These are phyloP conservation scores for Crocidura indochinensis DNA, from an alignment of 2,797 vertebrate species.

Conservation along the genomic window DNA sequence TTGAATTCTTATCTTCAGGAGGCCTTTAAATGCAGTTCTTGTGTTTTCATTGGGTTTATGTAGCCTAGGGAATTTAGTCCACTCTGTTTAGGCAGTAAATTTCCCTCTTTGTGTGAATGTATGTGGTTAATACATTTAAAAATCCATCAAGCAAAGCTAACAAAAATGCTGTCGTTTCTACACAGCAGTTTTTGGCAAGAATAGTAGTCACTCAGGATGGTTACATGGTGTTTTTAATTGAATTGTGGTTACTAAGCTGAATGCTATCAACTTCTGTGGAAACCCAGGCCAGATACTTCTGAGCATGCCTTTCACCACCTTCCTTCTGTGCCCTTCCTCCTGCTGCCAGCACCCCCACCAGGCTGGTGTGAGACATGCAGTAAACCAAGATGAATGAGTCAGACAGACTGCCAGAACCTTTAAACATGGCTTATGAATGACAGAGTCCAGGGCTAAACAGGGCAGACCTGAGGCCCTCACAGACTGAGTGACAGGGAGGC, in stretches of 20 bases:
- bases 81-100: slow-evolving; percentile 89
- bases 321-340: slow-evolving; percentile 45
- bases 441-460: slow-evolving; percentile 84
- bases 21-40: slow-evolving; percentile 89
- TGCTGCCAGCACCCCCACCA: slow-evolving; percentile 23
- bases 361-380: slow-evolving; percentile 35
- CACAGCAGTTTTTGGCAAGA: slow-evolving; percentile 86
- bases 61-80: slow-evolving; percentile 87
- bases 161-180: slow-evolving; percentile 84
- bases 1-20: slow-evolving; percentile 89
- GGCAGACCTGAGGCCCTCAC: slow-evolving; percentile 83
- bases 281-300: slow-evolving; percentile 82
- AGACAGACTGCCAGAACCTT: slow-evolving; percentile 68
- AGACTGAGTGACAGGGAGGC: slow-evolving; percentile 76
- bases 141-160: slow-evolving; percentile 84
- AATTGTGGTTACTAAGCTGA: slow-evolving; percentile 87
- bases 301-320: slow-evolving; percentile 71
- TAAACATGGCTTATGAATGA: slow-evolving; percentile 46
- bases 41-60: slow-evolving; percentile 91
- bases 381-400: slow-evolving; percentile 61
- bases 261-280: slow-evolving; percentile 86
- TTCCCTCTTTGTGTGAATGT: slow-evolving; percentile 86
- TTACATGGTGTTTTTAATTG: slow-evolving; percentile 82
- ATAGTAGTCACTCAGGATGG: slow-evolving; percentile 75
- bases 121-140: slow-evolving; percentile 88